Conservation (phyloP, 1,140 invertebrate species). For the Heliothis subflexa region DNA sequence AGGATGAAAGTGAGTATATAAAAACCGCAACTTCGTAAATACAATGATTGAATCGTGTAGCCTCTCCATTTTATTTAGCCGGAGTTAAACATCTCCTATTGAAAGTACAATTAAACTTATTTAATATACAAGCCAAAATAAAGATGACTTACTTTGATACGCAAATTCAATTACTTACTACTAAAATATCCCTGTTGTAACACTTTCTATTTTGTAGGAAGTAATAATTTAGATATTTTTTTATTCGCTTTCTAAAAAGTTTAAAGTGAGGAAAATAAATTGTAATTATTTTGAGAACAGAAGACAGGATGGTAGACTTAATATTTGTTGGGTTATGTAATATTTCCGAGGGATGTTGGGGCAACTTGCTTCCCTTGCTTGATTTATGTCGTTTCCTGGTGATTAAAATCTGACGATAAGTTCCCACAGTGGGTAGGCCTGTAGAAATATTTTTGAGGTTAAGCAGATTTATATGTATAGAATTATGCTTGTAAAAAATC, state of each 20-base stretch:
- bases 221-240: constrained; percentile 52
- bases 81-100: constrained; percentile 6
- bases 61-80: neutral
- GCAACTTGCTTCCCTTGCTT: constrained; percentile 24
- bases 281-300: constrained; percentile 2
- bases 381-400: constrained; percentile 10
- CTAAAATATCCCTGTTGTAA: constrained; percentile 47
- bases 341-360: constrained; percentile 20
- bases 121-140: constrained; percentile 7
- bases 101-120: constrained; percentile 31
- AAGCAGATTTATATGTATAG: no score
- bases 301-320: constrained; percentile 10
- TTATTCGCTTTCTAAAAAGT: constrained; percentile 49
- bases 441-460: no score
- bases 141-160: constrained; percentile 49
- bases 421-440: neutral
- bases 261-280: constrained; percentile 4
- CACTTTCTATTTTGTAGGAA: constrained; percentile 59
- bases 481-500: no score
- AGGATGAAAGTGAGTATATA: neutral
- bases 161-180: constrained; percentile 37
- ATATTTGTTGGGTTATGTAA: neutral
- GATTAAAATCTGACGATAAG: constrained; percentile 19
- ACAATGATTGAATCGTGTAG: constrained; percentile 27
- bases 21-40: neutral